phyloP scores from a whole-genome alignment of 2,113 vertebrate species.

The Channa maculata region DNA sequence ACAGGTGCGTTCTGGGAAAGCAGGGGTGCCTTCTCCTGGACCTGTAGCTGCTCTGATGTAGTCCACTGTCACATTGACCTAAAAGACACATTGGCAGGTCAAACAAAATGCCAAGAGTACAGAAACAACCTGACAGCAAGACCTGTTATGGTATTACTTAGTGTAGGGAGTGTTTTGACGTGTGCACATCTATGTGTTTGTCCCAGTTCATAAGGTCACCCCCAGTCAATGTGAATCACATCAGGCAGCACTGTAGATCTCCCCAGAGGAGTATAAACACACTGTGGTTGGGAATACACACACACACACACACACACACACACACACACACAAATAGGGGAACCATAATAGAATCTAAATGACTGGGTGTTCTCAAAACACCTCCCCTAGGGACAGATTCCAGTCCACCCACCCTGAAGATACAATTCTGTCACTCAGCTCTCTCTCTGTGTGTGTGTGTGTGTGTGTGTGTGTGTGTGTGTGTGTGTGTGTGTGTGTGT shows the following conservation, averaged over 20 bases:
- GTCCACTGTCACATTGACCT: constrained; percentile 97
- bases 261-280: constrained; percentile 82
- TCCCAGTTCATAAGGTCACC: constrained; percentile 88
- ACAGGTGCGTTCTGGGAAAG: constrained; percentile 95
- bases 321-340: constrained; percentile 2
- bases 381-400: constrained; percentile 49
- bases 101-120: constrained; percentile 12
- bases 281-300: constrained; percentile 64
- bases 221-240: constrained; percentile 88
- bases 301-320: constrained; percentile 15
- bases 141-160: constrained; percentile 46
- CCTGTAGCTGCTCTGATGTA: constrained; percentile 95
- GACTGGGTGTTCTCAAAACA: constrained; percentile 54
- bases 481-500: constrained; percentile 6
- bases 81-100: constrained; percentile 8
- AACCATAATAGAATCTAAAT: constrained; percentile 54
- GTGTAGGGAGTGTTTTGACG: constrained; percentile 11
- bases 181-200: constrained; percentile 46
- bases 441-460: background rate
- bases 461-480: constrained; percentile 1
- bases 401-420: constrained; percentile 59
- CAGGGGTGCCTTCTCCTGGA: constrained; percentile 87
- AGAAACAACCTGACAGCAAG: constrained; percentile 19
- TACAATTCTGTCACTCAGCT: constrained; percentile 63
- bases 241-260: constrained; percentile 81